Evolutionary conservation across 2,888 invertebrate genomes (phyloP).

Genomic region (Acleris laterana): DNA sequence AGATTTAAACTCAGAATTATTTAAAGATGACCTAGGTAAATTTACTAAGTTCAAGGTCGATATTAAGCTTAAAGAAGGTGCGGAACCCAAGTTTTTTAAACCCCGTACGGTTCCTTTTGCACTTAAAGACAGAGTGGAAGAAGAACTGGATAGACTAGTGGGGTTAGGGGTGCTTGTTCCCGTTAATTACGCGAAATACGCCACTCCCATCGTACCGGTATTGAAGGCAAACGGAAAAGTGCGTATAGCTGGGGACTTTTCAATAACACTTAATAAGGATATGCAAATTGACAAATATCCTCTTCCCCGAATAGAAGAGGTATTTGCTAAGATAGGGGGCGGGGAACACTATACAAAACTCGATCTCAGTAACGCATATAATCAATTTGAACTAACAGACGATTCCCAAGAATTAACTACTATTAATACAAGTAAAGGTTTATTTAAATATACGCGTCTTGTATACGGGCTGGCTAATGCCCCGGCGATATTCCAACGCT

Average conservation of each 20-base stretch:
- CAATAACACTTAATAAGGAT: constrained; percentile 40
- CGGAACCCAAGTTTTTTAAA: constrained; percentile 34
- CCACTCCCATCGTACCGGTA: constrained; percentile 36
- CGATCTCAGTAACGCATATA: neutral
- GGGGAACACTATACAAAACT: constrained; percentile 3
- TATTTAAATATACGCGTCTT: too few relatives aligned
- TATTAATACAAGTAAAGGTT: too few relatives aligned
- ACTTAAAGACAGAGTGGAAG: constrained; percentile 40
- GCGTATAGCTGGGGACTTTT: constrained; percentile 40
- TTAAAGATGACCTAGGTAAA: constrained; percentile 18
- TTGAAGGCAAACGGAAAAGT: constrained; percentile 30
- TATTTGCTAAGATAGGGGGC: constrained; percentile 5
- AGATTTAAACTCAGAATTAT: constrained; percentile 1
- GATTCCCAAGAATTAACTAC: too few relatives aligned
- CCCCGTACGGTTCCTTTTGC: constrained; percentile 43
- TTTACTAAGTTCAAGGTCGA: constrained; percentile 11
- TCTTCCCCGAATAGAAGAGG: constrained; percentile 6
- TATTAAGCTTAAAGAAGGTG: constrained; percentile 18
- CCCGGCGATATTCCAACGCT: too few relatives aligned
- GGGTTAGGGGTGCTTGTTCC: constrained; percentile 38
- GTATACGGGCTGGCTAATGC: too few relatives aligned
- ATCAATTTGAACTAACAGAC: too few relatives aligned
- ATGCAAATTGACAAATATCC: constrained; percentile 37
- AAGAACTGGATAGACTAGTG: constrained; percentile 36
- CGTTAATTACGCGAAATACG: constrained; percentile 31